Evolutionary conservation across 2,797 vertebrate species (phyloP).

Genomic region (Microhierax caerulescens): DNA sequence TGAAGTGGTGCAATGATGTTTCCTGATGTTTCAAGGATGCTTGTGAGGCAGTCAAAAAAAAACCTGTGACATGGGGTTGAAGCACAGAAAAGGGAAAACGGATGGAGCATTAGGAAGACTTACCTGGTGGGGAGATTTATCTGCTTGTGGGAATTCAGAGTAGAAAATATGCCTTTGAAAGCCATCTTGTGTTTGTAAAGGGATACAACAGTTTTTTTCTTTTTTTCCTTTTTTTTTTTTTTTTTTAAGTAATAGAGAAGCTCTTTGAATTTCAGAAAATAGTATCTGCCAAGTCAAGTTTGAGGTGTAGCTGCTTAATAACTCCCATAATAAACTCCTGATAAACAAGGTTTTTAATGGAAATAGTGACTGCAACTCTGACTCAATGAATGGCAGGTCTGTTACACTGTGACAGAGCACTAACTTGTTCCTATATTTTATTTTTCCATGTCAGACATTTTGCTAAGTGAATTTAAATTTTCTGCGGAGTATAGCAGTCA

Average conservation of each 20-base stretch:
- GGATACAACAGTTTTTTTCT: neutral
- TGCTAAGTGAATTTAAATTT: neutral
- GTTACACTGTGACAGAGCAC: neutral
- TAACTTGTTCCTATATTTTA: neutral
- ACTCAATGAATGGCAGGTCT: constrained; percentile 15
- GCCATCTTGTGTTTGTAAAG: neutral
- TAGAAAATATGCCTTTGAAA: neutral
- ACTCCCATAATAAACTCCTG: neutral
- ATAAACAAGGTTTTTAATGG: neutral
- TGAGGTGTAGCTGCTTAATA: constrained; percentile 1
- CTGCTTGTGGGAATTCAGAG: neutral
- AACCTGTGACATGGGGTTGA: neutral
- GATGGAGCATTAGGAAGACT: neutral
- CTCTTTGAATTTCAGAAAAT: neutral
- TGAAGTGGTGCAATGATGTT: neutral
- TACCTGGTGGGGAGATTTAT: neutral
- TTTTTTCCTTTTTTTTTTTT: too few relatives aligned
- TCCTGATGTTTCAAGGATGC: neutral
- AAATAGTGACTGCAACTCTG: neutral
- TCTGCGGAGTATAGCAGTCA: neutral
- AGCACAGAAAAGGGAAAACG: neutral
- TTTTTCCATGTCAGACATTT: neutral
- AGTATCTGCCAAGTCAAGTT: neutral
- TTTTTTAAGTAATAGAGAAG: neutral
- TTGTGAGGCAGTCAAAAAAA: neutral